Conservation (phyloP, 2,888 invertebrate species). For the Iphiclides podalirius region DNA sequence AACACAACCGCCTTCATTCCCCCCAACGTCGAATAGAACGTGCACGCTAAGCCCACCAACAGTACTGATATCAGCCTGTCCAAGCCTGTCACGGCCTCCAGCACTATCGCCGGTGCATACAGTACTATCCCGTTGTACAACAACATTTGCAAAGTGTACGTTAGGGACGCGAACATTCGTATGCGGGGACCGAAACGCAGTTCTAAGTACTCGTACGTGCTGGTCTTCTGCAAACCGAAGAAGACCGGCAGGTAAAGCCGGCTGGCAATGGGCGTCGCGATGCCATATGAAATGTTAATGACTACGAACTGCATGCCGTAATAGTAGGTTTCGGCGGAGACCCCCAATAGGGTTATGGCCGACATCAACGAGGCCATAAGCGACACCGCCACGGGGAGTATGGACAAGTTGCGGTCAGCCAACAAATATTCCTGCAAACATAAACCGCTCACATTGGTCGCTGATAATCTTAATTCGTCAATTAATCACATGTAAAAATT, state of each 20-base stretch:
- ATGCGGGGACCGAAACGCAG: constrained; percentile 89
- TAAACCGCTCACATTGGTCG: background rate
- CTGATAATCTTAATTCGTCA: background rate
- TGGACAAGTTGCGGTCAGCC: constrained; percentile 89
- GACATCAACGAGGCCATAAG: constrained; percentile 97
- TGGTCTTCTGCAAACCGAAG: constrained; percentile 89
- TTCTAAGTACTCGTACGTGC: constrained; percentile 96
- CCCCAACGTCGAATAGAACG: constrained; percentile 92
- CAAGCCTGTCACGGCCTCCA: constrained; percentile 92
- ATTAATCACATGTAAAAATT: background rate
- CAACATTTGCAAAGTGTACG: constrained; percentile 94
- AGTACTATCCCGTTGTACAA: constrained; percentile 94
- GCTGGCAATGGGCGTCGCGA: constrained; percentile 89
- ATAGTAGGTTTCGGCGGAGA: constrained; percentile 92
- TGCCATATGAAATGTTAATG: constrained; percentile 86
- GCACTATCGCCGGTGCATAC: constrained; percentile 94
- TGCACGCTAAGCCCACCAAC: constrained; percentile 87
- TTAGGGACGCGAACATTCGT: constrained; percentile 88
- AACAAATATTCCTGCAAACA: constrained; percentile 87
- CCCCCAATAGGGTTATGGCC: constrained; percentile 91
- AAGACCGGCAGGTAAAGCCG: constrained; percentile 92
- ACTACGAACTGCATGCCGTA: constrained; percentile 90
- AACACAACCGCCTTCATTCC: constrained; percentile 95
- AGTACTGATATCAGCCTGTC: constrained; percentile 86
- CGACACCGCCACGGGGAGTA: constrained; percentile 91